Evolutionary conservation across 2,888 invertebrate genomes (phyloP).

Genomic region (Globia sparganii): DNA sequence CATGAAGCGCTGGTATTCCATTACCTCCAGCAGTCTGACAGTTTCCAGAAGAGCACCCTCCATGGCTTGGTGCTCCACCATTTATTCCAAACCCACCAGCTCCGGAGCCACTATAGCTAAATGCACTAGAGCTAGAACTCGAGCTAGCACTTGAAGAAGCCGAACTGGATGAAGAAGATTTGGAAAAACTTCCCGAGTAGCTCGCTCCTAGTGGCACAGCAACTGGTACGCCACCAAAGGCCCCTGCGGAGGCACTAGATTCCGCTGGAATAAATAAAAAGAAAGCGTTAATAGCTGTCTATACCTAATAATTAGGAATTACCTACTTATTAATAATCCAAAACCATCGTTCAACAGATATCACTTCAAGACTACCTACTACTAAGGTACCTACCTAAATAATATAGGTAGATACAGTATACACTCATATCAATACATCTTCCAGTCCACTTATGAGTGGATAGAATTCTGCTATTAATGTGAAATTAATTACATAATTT

Average conservation of each 20-base stretch:
- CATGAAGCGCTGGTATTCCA: conserved; percentile 33
- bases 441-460: background rate
- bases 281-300: conserved; percentile 25
- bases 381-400: background rate
- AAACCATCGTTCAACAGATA: background rate
- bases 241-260: conserved; percentile 77
- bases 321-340: background rate
- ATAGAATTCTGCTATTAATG: too few species aligned
- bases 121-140: conserved; percentile 81
- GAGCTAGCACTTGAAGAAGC: conserved; percentile 85
- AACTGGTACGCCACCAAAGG: conserved; percentile 75
- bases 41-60: conserved; percentile 65
- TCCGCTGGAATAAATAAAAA: conserved; percentile 72
- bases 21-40: conserved; percentile 66
- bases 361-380: background rate
- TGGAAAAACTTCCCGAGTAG: conserved; percentile 86
- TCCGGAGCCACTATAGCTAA: conserved; percentile 78
- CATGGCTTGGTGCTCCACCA: conserved; percentile 62
- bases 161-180: conserved; percentile 84
- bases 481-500: background rate
- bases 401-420: too few species aligned
- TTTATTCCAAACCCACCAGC: conserved; percentile 61
- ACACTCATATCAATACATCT: background rate
- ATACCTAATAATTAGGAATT: background rate
- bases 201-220: conserved; percentile 76